Evolutionary conservation across 2,888 invertebrate genomes (phyloP).

Genomic region (Himalopsyche japonica): DNA sequence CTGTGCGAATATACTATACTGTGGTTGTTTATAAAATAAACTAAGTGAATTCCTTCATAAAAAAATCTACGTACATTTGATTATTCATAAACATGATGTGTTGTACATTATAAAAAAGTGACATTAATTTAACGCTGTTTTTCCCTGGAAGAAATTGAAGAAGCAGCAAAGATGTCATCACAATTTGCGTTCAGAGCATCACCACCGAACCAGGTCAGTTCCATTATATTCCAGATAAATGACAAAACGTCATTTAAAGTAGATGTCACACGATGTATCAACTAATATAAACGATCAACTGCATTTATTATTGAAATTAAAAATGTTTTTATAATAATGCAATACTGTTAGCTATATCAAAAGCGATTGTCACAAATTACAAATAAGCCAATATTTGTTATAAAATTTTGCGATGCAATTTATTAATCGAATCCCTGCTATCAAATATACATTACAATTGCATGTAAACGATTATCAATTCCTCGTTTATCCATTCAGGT

Average conservation of each 20-base stretch:
- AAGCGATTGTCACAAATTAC: neutral
- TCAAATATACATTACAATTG: neutral
- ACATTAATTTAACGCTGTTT: constrained; percentile 20
- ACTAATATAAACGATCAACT: neutral
- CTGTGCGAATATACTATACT: neutral
- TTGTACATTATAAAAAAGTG: constrained; percentile 2
- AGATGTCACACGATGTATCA: neutral
- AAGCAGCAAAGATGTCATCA: constrained; percentile 53
- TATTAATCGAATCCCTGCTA: neutral
- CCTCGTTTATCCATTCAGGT: neutral
- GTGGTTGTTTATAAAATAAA: neutral
- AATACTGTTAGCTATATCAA: neutral
- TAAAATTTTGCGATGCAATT: constrained; percentile 27
- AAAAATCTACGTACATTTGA: neutral
- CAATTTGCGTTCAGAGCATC: constrained; percentile 61
- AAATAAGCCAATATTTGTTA: constrained; percentile 29
- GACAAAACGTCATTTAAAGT: neutral
- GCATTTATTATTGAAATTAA: neutral
- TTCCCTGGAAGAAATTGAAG: neutral
- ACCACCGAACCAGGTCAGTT: constrained; percentile 58
- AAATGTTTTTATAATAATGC: neutral
- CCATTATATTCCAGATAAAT: neutral
- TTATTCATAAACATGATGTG: neutral
- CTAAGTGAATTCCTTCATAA: neutral
- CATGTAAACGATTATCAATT: neutral